Evolutionary conservation across 2,888 invertebrate genomes (phyloP), one percentile per base, ranked within the genome.

Genomic region (Lithophane leautieri): DNA sequence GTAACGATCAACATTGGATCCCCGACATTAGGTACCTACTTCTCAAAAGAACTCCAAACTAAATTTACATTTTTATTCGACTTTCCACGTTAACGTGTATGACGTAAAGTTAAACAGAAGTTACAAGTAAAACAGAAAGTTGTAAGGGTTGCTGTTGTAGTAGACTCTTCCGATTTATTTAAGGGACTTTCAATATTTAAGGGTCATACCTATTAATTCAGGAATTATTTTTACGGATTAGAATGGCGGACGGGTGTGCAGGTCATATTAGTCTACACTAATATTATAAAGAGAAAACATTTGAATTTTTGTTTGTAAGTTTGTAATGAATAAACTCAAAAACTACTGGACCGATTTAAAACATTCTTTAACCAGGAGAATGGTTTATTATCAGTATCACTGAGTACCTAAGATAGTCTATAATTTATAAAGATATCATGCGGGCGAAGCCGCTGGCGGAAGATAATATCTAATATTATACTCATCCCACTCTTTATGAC

Each of bases 21-120:
- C 79, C 76, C 79, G 85, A 86, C 85, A 88, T 83, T 89, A 50
- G 66, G 47, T 50, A 89, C 42, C 11, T 42, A 42, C 85, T 84
- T 81, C 79, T 82, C 79, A 84, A 86, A 89, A 86, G 82, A 88
- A 91, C 88, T 90, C 81, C 73, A 84, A 89, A 90, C 87, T 83
- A 84, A 90, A 92, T 93, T 92, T 90, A 89, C 91, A 92, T 92
- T 91, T 87, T 91, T 91, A 91, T 92, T 87, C 86, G 85, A 85
- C 82, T 87, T 85, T 81, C 81, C 80, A 82, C 76, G 73, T 78
- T 84, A 83, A 85, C 72, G 73, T 81, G 52, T 70, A 82, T 72
- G 79, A 69, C 44, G 70, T 63, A 11, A 81, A 82, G 83, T 89
- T 84, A 86, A 87, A 88, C 82, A 88, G 80, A 87, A 88, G 84